Conservation (phyloP, 2,797 vertebrate species). For the Bryconaethiops microstoma region DNA sequence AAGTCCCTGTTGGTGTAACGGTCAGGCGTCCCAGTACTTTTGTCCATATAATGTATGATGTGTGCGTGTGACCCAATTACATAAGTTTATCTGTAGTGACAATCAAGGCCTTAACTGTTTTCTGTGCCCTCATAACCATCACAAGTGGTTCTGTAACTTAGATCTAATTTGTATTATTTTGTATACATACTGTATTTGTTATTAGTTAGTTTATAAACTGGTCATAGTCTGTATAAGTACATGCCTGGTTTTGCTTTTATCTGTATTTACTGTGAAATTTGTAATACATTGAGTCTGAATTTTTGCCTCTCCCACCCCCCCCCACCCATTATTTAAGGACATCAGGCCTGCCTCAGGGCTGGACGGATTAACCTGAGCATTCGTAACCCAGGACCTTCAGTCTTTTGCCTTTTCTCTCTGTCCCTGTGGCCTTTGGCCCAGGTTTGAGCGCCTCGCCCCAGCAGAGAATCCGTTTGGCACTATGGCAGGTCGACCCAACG, state of each 20-base stretch:
- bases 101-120: neutral
- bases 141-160: too few relatives aligned
- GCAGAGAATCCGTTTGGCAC: slow-evolving; percentile 48
- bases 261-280: neutral
- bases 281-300: neutral
- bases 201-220: too few relatives aligned
- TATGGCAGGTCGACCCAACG: slow-evolving; percentile 88
- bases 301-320: neutral
- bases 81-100: neutral
- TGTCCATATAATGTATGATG: neutral
- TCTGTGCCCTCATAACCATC: neutral
- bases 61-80: neutral
- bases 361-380: neutral
- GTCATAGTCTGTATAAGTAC: too few relatives aligned
- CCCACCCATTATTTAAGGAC: neutral
- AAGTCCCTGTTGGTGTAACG: too few relatives aligned
- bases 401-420: neutral
- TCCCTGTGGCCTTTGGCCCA: slow-evolving; percentile 9
- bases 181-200: neutral
- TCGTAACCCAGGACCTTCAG: neutral
- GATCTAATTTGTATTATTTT: neutral
- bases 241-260: too few relatives aligned
- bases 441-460: slow-evolving; percentile 39
- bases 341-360: neutral
- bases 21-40: too few relatives aligned